A percentile compares a stretch with the other conserved stretches of the same genome.
Conservation (phyloP, 2,113 vertebrate species). For the Sardina pilchardus region DNA sequence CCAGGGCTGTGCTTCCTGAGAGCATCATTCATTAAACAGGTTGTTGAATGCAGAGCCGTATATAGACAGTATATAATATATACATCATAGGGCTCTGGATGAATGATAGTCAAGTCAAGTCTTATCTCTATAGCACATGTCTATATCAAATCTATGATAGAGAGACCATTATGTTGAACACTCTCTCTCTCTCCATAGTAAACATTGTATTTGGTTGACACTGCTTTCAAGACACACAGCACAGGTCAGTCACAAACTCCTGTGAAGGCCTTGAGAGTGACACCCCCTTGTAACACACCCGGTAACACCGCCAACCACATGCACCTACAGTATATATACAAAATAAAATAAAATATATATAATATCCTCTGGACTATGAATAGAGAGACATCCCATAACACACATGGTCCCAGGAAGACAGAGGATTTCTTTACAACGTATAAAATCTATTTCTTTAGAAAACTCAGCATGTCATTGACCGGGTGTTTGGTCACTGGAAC, state of each 20-base stretch:
- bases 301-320: not conserved
- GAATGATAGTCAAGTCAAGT: too few relatives aligned
- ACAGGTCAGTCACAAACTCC: too few relatives aligned
- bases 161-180: too few relatives aligned
- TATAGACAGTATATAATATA: too few relatives aligned
- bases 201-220: too few relatives aligned
- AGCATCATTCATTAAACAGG: not conserved
- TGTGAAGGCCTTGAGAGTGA: too few relatives aligned
- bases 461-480: not conserved
- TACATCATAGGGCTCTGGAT: too few relatives aligned
- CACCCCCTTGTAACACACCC: too few relatives aligned
- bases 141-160: not conserved
- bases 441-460: not conserved
- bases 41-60: not conserved
- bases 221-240: too few relatives aligned
- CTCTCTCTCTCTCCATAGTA: too few relatives aligned
- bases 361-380: constrained; percentile 41
- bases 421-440: constrained; percentile 40
- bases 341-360: constrained; percentile 19
- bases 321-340: constrained; percentile 5
- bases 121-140: too few relatives aligned
- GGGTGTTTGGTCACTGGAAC: not conserved
- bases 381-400: constrained; percentile 49
- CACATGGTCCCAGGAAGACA: constrained; percentile 58
- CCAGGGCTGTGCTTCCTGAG: not conserved